These are phyloP conservation scores for Polymixis lichenea DNA, from an alignment of 2,888 invertebrate genomes.

Conservation along the genomic window DNA sequence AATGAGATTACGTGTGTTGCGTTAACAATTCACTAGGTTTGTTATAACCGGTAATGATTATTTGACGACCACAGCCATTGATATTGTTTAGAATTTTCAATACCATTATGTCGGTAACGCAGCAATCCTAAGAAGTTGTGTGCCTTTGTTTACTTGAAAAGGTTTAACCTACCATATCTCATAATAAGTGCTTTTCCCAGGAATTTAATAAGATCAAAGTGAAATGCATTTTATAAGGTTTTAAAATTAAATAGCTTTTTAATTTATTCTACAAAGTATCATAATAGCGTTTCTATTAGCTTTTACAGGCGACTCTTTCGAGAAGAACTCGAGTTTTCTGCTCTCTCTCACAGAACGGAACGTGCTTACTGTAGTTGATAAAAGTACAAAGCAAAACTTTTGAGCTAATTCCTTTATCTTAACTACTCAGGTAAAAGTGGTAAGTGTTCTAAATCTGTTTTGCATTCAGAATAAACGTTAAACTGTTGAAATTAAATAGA, in stretches of 20 bases:
- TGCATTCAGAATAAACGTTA: background rate
- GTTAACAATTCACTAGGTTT: conserved; percentile 58
- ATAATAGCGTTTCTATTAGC: conserved; percentile 20
- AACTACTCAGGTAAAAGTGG: conserved; percentile 2
- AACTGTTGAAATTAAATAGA: conserved; percentile 13
- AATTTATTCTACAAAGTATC: conserved; percentile 16
- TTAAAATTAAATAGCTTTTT: conserved; percentile 15
- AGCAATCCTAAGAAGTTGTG: background rate
- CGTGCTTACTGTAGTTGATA: conserved; percentile 18
- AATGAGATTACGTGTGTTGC: conserved; percentile 69
- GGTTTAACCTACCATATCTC: background rate
- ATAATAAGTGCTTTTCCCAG: background rate
- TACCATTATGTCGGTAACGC: background rate
- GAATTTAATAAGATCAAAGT: background rate
- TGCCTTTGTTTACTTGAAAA: background rate
- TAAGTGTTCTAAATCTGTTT: conserved; percentile 17
- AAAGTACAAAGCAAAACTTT: conserved; percentile 16
- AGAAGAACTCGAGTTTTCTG: conserved; percentile 16
- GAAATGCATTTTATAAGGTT: background rate
- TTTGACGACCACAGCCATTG: conserved; percentile 3
- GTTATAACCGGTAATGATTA: conserved; percentile 30
- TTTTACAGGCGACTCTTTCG: conserved; percentile 12
- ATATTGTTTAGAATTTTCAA: background rate
- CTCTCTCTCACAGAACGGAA: conserved; percentile 23
- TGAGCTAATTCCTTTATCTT: conserved; percentile 32